Percentiles rank a stretch among this genome's conserved stretches.
Conservation (phyloP, 2,113 vertebrate species). For the Pelmatolapia mariae region DNA sequence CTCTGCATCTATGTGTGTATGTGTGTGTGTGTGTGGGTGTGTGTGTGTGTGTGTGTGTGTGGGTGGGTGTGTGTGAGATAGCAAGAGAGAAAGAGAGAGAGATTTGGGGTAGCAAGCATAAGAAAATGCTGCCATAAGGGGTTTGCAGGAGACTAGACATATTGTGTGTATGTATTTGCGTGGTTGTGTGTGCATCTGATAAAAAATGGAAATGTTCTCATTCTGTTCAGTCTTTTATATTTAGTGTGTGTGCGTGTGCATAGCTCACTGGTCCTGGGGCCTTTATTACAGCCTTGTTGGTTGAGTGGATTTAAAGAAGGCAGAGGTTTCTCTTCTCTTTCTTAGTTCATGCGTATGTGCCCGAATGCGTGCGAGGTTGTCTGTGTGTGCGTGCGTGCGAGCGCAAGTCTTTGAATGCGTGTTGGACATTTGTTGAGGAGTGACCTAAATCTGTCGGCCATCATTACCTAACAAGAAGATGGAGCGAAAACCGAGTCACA, state of each 20-base stretch:
- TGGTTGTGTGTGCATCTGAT: not conserved
- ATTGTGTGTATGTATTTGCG: not conserved
- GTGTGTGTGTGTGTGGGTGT: not conserved
- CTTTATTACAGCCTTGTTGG: conserved; percentile 36
- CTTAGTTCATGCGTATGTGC: not conserved
- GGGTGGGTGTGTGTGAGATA: not conserved
- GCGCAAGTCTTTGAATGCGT: conserved; percentile 38
- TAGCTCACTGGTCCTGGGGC: conserved; percentile 29
- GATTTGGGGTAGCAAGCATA: conserved; percentile 20
- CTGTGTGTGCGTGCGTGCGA: not conserved
- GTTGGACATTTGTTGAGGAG: conserved; percentile 56
- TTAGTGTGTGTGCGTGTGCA: not conserved
- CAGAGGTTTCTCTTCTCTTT: conserved; percentile 3
- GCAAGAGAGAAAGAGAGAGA: not conserved
- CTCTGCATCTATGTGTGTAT: conserved; percentile 53
- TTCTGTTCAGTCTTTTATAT: conserved; percentile 27
- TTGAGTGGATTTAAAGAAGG: conserved; percentile 46
- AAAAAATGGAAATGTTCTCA: not conserved
- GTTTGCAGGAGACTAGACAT: conserved; percentile 34
- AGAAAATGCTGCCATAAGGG: conserved; percentile 61
- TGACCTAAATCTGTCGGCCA: conserved; percentile 70
- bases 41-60: not conserved
- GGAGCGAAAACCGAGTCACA: conserved; percentile 25
- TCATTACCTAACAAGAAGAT: conserved; percentile 64
- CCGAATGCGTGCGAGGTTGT: not conserved